These are phyloP conservation scores for Panzeria rudis DNA, from an alignment of 2,888 invertebrate species.

Conservation along the genomic window DNA sequence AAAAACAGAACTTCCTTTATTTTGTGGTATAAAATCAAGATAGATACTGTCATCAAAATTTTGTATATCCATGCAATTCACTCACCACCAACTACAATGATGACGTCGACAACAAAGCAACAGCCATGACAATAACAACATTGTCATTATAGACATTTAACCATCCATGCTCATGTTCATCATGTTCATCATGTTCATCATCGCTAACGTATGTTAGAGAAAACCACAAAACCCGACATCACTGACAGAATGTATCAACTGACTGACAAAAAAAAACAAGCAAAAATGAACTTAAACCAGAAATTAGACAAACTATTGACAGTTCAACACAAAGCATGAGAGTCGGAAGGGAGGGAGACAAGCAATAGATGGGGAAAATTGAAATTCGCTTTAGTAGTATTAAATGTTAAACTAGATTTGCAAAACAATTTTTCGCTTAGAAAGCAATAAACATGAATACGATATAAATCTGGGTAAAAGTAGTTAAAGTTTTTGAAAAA, in stretches of 20 bases:
- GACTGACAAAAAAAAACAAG: background rate
- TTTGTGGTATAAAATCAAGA: slow-evolving; percentile 45
- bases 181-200: slow-evolving; percentile 8
- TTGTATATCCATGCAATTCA: slow-evolving; percentile 19
- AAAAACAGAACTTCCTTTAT: background rate
- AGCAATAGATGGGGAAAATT: background rate
- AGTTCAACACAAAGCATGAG: background rate
- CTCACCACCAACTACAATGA: background rate
- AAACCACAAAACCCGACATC: slow-evolving; percentile 53
- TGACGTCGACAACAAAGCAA: slow-evolving; percentile 29
- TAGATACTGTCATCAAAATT: slow-evolving; percentile 44
- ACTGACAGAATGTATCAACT: slow-evolving; percentile 46
- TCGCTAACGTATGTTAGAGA: slow-evolving; percentile 1
- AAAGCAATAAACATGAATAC: background rate
- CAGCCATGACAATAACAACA: slow-evolving; percentile 47
- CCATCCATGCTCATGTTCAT: background rate
- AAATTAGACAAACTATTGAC: slow-evolving; percentile 56
- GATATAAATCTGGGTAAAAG: background rate
- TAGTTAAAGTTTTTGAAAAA: background rate
- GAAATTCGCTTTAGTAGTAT: background rate
- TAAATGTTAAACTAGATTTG: slow-evolving; percentile 10
- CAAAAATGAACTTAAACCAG: slow-evolving; percentile 22
- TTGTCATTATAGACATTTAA: slow-evolving; percentile 39
- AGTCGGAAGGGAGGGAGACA: background rate
- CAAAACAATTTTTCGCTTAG: slow-evolving; percentile 6